Percentiles rank a stretch among this genome's conserved stretches.
phyloP scores from a whole-genome alignment of 1,140 invertebrate species.

The Lanistes nyassanus region DNA sequence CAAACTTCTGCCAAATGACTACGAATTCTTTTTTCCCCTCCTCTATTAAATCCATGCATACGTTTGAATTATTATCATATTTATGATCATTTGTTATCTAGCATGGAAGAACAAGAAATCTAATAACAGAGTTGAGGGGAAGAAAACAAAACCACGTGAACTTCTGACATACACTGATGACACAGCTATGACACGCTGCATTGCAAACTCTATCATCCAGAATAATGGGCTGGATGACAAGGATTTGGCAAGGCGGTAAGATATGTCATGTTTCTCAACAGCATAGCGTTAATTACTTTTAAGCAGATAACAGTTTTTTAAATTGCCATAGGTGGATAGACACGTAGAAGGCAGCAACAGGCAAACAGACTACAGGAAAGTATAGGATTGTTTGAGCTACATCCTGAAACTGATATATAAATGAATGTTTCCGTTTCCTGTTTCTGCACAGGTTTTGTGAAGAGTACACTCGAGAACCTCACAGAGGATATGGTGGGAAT shows the following conservation, averaged over 20 bases:
- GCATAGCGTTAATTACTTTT: not conserved
- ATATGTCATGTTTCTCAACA: slow-evolving; percentile 4
- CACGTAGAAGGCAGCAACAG: not conserved
- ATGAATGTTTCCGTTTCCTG: not conserved
- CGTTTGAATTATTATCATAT: not conserved
- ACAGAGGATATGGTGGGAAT: slow-evolving; percentile 76
- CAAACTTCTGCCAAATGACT: too few species aligned
- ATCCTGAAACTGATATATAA: too few species aligned
- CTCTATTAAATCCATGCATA: not conserved
- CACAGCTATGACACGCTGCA: slow-evolving; percentile 78
- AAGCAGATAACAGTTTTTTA: not conserved
- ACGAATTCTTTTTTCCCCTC: not conserved
- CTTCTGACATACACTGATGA: slow-evolving; percentile 74
- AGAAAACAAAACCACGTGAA: not conserved
- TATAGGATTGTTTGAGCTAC: too few species aligned
- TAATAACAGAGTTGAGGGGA: slow-evolving; percentile 16
- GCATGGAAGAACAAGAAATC: slow-evolving; percentile 4
- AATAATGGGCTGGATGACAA: slow-evolving; percentile 67
- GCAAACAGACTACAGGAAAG: not conserved
- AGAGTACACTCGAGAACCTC: slow-evolving; percentile 75
- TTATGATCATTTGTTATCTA: not conserved
- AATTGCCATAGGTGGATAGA: not conserved
- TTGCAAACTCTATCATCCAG: slow-evolving; percentile 75
- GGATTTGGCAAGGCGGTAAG: slow-evolving; percentile 64
- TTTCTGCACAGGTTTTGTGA: slow-evolving; percentile 71